Evolutionary conservation across 2,888 invertebrate genomes (phyloP), one percentile per base, ranked within the genome.

Genomic region (Cabera pusaria): DNA sequence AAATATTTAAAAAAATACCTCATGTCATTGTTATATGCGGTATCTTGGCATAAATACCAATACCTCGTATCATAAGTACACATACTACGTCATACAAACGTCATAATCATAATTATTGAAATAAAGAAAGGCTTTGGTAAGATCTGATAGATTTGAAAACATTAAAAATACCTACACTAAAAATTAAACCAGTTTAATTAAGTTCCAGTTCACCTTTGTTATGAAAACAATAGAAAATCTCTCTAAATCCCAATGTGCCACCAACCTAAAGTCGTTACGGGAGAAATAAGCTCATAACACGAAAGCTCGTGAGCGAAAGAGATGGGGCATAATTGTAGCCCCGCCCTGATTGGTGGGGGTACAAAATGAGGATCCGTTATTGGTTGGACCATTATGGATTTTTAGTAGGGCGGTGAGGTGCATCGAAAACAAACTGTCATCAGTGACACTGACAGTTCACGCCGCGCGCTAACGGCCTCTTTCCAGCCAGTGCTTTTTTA

Each of bases 341-440:
- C 73, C 85, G 85, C 86, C 85, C 76, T 71, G 56, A 70, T 67
- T 67, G 75, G 83, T 68, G 81, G 84, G 86, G 82, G 69, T 69
- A 59, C 59, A 20, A 61, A 64, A 63, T 63, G 52, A 57, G 51
- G 64, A 56, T 45, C 48, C 72, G 76, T 82, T 75, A 87, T 86
- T 85, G 87, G 87, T 56, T 57, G 67, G 54, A 59, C 64, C 67
- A 75, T 85, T 87, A 85, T 85, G 69, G 86, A 86, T 85, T 87
- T 85, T 85, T 80, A 77, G 74, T 73, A 48, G 56, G 70, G 70
- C 71, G 71, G 59, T 48, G 52, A 48, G 52, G 56, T 49, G 53
- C 42, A 62, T 59, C 62, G 65, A 71, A 66, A 74, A 72, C 71
- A 64, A 65, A 69, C 64, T 72, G 66, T 64, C 64, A 64, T 52